These are phyloP conservation scores for Acanthurus lineatus DNA, from an alignment of 2,797 vertebrate genomes.

Conservation along the genomic window DNA sequence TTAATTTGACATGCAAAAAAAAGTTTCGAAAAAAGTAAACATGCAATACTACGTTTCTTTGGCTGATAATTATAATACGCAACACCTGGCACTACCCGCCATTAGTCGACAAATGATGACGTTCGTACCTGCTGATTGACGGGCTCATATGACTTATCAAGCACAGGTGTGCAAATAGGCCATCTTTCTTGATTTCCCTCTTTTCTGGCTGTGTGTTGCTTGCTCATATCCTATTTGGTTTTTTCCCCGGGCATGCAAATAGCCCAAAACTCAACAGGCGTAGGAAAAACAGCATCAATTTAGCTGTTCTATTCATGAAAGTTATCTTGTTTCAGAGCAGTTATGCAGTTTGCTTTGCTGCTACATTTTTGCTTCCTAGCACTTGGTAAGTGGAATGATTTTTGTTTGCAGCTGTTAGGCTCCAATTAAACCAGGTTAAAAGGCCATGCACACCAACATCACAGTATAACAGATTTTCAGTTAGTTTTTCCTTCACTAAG, in stretches of 20 bases:
- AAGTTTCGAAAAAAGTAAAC: too few relatives aligned
- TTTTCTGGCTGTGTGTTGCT: not conserved
- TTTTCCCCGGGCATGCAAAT: not conserved
- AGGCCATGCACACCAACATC: constrained; percentile 4
- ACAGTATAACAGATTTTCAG: constrained; percentile 8
- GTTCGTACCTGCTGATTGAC: not conserved
- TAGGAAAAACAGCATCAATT: not conserved
- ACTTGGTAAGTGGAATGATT: constrained; percentile 32
- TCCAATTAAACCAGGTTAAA: not conserved
- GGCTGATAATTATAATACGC: not conserved
- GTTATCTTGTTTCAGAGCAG: constrained; percentile 6
- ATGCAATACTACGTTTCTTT: too few relatives aligned
- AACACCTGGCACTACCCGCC: constrained; percentile 15
- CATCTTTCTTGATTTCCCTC: too few relatives aligned
- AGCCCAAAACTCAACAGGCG: not conserved
- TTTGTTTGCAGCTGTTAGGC: constrained; percentile 1
- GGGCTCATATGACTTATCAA: not conserved
- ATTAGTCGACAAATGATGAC: constrained; percentile 10
- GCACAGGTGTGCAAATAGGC: constrained; percentile 14
- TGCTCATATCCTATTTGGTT: accelerated
- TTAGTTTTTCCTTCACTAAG: not conserved
- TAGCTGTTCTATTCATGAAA: not conserved
- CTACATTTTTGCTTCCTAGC: constrained; percentile 28
- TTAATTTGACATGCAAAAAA: too few relatives aligned
- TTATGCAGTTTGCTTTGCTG: constrained; percentile 41